These are phyloP conservation scores for Drosophila pandora DNA, from an alignment of 1,140 invertebrate species.

Conservation along the genomic window DNA sequence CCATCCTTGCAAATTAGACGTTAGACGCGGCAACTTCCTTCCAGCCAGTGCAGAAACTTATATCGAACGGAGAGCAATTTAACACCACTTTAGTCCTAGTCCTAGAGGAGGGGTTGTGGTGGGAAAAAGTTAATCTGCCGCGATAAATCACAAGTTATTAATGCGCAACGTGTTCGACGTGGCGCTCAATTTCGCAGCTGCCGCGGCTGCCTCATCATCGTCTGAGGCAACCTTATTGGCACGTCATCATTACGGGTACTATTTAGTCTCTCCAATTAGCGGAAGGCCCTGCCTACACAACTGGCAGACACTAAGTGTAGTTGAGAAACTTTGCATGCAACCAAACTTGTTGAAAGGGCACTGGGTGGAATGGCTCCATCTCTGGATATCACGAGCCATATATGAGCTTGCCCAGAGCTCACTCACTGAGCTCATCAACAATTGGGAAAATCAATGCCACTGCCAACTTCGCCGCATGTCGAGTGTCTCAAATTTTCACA, in stretches of 20 bases:
- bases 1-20: slow-evolving; percentile 48
- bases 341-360: slow-evolving; percentile 11
- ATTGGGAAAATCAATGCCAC: slow-evolving; percentile 33
- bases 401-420: slow-evolving; percentile 1
- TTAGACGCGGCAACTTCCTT: slow-evolving; percentile 39
- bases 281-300: slow-evolving; percentile 37
- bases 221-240: slow-evolving; percentile 35
- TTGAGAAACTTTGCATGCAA: slow-evolving; percentile 15
- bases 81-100: slow-evolving; percentile 39
- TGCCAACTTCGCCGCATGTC: slow-evolving; percentile 7
- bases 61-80: slow-evolving; percentile 62
- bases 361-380: not conserved
- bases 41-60: slow-evolving; percentile 47
- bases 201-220: slow-evolving; percentile 40
- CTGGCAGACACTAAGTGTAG: not conserved
- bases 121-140: slow-evolving; percentile 43
- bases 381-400: no score
- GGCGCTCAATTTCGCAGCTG: slow-evolving; percentile 52
- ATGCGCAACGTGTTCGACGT: slow-evolving; percentile 60
- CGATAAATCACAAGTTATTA: slow-evolving; percentile 77
- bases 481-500: slow-evolving; percentile 46
- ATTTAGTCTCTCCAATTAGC: slow-evolving; percentile 62
- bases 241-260: slow-evolving; percentile 33
- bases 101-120: slow-evolving; percentile 3
- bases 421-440: slow-evolving; percentile 21